Evolutionary conservation across 2,888 invertebrate genomes (phyloP), one percentile per base, ranked within the genome.

Genomic region (Rhopalosiphum nymphaeae): DNA sequence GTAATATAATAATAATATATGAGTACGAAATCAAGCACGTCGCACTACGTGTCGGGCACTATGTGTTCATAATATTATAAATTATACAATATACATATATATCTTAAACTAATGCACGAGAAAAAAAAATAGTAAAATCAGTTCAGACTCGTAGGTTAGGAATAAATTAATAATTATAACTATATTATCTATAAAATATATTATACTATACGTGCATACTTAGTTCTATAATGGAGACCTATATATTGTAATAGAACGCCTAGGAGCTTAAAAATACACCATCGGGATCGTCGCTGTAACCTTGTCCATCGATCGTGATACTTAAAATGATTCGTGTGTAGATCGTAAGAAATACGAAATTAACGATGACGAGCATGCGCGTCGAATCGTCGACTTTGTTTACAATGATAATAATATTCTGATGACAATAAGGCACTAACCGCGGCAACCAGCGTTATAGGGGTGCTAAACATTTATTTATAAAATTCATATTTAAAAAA

Each of bases 151-250:
- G 85, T 26, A 36, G 1, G 53, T 56, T 36, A 36, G 88, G 26
- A 56, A 88, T 88, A 88, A 88, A 67, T 67, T 46, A 36, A 89
- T 53, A 49, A 88, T 88, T 46, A 88, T 36, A 88, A 4, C 5
- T 78, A n/a, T 78, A 49, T 78, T 78, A 78, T 67, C 5, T 67
- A 11, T 86, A 86, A 4, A 16, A 86, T 13, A 13, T 46, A 46
- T 46, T 46, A 86, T n/a, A 86, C 3, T 1, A 86, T 29, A 46
- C 21, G 36, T 25, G 9, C 78, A 36, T 21, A 2, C 21, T 7
- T 36, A 36, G 36, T 21, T 21, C 2, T 36, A 78, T 78, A 36
- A 42, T 44, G 13, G n/a, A 46, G 44, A 46, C 46, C 29, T 46
- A 46, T 53, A 46, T 53, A 53, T 13, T 21, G 36, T 36, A 78